These are phyloP conservation scores for Poeciliopsis turneri DNA, from an alignment of 2,797 vertebrate genomes.

Conservation along the genomic window DNA sequence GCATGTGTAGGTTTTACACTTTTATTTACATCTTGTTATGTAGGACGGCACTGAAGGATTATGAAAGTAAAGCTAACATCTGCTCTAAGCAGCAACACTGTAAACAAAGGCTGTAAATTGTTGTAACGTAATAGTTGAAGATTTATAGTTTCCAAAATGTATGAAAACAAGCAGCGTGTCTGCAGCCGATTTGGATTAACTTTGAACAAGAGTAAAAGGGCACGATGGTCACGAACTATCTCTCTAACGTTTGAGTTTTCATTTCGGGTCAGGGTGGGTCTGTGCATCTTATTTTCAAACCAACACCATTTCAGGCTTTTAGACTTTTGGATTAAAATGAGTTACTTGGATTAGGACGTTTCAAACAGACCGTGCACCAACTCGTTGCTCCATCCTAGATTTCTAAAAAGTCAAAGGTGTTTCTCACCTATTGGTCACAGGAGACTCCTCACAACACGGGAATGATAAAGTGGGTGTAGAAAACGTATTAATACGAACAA, in stretches of 20 bases:
- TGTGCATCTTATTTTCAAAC: not conserved
- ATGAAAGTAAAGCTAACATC: conserved; percentile 9
- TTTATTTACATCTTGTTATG: not conserved
- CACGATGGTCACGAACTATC: not conserved
- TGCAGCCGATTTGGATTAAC: not conserved
- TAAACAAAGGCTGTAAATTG: conserved; percentile 7
- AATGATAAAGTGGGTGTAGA: not conserved
- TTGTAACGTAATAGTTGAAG: not conserved
- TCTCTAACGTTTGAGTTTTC: not conserved
- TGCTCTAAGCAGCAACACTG: not conserved
- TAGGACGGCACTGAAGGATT: not conserved
- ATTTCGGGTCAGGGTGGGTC: not conserved
- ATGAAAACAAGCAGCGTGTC: not conserved
- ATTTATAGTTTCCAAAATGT: not conserved
- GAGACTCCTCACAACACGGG: not conserved
- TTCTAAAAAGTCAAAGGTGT: not conserved
- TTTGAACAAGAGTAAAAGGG: not conserved
- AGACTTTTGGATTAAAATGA: not conserved
- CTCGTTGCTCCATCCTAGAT: not conserved
- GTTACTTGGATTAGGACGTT: not conserved
- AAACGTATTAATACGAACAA: not conserved
- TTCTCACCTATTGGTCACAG: not conserved
- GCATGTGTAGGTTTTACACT: not conserved
- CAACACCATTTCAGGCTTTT: not conserved
- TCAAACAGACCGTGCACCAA: not conserved